Conservation (phyloP, 2,113 vertebrate genomes). For the Pollimyrus isidori region DNA sequence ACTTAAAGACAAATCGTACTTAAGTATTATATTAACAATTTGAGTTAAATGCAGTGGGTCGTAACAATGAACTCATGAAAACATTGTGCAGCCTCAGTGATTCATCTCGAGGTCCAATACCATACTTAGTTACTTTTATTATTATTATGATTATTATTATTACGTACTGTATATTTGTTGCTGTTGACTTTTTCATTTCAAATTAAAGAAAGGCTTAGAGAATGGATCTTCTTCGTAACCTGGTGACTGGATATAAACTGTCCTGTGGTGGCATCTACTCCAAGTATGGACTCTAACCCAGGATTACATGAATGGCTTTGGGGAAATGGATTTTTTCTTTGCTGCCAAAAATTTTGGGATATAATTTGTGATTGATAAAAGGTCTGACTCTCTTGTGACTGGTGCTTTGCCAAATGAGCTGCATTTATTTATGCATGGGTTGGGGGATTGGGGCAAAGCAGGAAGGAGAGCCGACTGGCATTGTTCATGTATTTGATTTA, state of each 20-base stretch:
- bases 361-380: not conserved
- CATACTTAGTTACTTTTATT: too few species aligned
- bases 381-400: not conserved
- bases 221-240: not conserved
- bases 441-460: not conserved
- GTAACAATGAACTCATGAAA: too few species aligned
- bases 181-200: too few species aligned
- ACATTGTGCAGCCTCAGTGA: too few species aligned
- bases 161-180: too few species aligned
- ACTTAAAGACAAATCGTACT: not conserved
- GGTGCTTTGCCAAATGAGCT: not conserved
- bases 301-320: not conserved
- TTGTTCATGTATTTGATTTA: not conserved
- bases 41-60: too few species aligned
- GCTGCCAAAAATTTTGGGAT: not conserved
- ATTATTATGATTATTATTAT: too few species aligned
- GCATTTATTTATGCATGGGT: not conserved
- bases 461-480: not conserved
- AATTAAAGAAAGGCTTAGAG: too few species aligned
- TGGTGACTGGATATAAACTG: not conserved
- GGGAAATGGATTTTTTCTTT: not conserved
- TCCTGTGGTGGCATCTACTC: not conserved
- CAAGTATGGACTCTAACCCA: not conserved
- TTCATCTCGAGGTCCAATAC: too few species aligned
- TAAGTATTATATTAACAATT: not conserved